Evolutionary conservation across 2,888 invertebrate species (phyloP).

Genomic region (Neuroscelio doddi): DNA sequence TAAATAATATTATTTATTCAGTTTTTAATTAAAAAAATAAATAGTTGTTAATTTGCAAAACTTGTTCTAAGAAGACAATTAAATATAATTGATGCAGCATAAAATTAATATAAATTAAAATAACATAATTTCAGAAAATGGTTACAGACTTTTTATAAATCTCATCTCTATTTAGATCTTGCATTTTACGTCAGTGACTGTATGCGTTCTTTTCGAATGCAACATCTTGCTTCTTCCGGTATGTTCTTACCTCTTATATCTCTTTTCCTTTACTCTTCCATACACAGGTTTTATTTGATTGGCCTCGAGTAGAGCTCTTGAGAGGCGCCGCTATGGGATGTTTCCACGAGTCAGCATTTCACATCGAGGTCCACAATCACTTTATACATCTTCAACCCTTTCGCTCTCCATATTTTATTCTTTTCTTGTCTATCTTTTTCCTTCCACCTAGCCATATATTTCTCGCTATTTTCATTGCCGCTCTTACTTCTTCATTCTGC

Average conservation of each 20-base stretch:
- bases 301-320: conserved; percentile 38
- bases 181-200: not conserved
- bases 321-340: conserved; percentile 36
- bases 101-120: too few species aligned
- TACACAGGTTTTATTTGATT: conserved; percentile 42
- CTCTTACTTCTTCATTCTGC: conserved; percentile 42
- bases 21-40: not conserved
- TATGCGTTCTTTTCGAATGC: conserved; percentile 3
- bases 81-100: too few species aligned
- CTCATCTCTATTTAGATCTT: too few species aligned
- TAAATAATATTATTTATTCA: too few species aligned
- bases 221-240: conserved; percentile 4
- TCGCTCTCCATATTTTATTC: conserved; percentile 23
- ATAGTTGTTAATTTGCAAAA: too few species aligned
- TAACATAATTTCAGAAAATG: too few species aligned
- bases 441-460: conserved; percentile 23
- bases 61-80: too few species aligned
- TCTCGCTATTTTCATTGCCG: conserved; percentile 25
- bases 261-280: not conserved
- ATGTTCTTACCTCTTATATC: not conserved
- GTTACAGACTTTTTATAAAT: too few species aligned
- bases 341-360: conserved; percentile 49
- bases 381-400: conserved; percentile 18
- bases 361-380: conserved; percentile 27
- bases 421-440: conserved; percentile 20